Base-by-base conservation (phyloP, 2,888 invertebrate species). In the Furcula furcula region DNA sequence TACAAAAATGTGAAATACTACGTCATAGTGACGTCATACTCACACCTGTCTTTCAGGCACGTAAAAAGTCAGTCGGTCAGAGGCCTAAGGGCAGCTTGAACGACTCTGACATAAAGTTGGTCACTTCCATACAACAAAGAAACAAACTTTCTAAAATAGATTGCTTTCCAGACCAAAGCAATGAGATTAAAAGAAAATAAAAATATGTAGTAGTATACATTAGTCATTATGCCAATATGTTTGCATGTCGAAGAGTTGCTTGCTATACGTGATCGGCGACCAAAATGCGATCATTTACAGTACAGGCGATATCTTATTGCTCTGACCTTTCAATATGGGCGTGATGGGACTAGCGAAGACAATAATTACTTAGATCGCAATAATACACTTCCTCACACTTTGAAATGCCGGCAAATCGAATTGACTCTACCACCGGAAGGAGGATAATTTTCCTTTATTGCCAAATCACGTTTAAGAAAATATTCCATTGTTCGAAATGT, bases 121-220 rank as follows among this genome's bases (percentile, higher is more conserved):
- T n/a, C n/a, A n/a, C n/a, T n/a, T n/a, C n/a, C n/a, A n/a, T n/a
- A n/a, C n/a, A n/a, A n/a, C n/a, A n/a, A n/a, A n/a, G n/a, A n/a
- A n/a, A n/a, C n/a, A n/a, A n/a, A n/a, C n/a, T n/a, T n/a, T n/a
- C n/a, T n/a, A n/a, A n/a, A n/a, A n/a, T n/a, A n/a, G n/a, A n/a
- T n/a, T n/a, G n/a, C n/a, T n/a, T n/a, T n/a, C n/a, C n/a, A n/a
- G n/a, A n/a, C n/a, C n/a, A n/a, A n/a, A n/a, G n/a, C n/a, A n/a
- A n/a, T n/a, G n/a, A n/a, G n/a, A n/a, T n/a, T n/a, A n/a, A n/a
- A n/a, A n/a, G n/a, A n/a, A n/a, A n/a, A n/a, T n/a, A n/a, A n/a
- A n/a, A n/a, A n/a, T n/a, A n/a, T 48, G 52, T 33, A 59, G 46
- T 47, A 2, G 45, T 50, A 53, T 46, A 36, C 54, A 53, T 45